Base-by-base conservation (phyloP, 2,113 vertebrate genomes). In the Phyllopteryx taeniolatus region DNA sequence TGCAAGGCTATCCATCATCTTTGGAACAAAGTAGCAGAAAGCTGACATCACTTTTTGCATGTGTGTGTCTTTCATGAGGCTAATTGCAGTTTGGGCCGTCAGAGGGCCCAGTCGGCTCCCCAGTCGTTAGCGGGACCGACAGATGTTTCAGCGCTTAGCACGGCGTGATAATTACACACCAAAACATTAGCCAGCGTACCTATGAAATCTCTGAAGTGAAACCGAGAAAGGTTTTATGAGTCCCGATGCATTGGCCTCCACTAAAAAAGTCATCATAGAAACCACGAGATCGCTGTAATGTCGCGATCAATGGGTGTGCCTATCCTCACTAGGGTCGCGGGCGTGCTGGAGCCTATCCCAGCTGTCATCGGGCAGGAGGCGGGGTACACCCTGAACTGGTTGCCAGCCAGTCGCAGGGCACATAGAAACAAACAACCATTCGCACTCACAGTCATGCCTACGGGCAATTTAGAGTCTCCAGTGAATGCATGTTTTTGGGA, bases 131-230 rank as follows among this genome's bases (percentile, higher is more conserved):
- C 73, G 75, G 76, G 74, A 86, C 78, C 85, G 84, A 88, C 89
- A 90, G 87, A 91, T 91, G 91, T 89, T 90, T 85, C 79, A 80
- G 79, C 79, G 85, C 75, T 87, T 72, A 75, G 61, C 77, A 68
- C 31, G 56, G 22, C 2, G 14, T 73, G 62, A 72, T 73, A 63
- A 27, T 9, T 54, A 57, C 67, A 44, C 47, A 27, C 64, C 63
- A 72, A 80, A 54, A 68, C 61, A 49, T 70, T 67, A 65, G 84
- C 68, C 14, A 72, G 70, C 81, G 73, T 57, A 74, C 84, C 80
- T 81, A 81, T 71, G 72, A 87, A 88, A 85, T 63, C 70, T 51
- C 76, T 69, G 67, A 88, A 73, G 77, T 76, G 85, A 87, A 31
- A 73, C 78, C 78, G 72, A 79, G 87, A 86, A 47, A 47, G 22